Base-by-base conservation (phyloP, 2,797 vertebrate species). In the Periparus ater region DNA sequence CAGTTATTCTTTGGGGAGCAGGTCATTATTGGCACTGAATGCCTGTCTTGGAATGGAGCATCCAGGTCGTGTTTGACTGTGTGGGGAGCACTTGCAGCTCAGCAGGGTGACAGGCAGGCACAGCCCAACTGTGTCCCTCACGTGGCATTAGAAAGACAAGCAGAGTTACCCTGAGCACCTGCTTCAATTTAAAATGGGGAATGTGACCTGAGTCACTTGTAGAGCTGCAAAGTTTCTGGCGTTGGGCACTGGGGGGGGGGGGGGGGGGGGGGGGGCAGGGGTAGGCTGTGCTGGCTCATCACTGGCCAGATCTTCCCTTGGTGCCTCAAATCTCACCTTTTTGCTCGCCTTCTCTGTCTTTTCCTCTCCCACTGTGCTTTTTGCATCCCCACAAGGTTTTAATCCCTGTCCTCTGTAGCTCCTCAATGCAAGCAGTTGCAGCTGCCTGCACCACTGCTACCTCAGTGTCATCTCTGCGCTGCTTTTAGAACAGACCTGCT, bases 71-170 rank as follows among this genome's bases (percentile, higher is more conserved):
- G 15, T 61, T 48, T 85, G 67, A 6, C 15, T 34, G 1, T 10
- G 51, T 34, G 13, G 27, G 38, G 21, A 66, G 12, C 21, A 19
- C 48, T 44, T 73, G n/a, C 19, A 51, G 47, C 68, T 34, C n/a
- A 60, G 32, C 30, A 26, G 4, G 5, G 58, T 18, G n/a, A 42
- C 53, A 83, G 75, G 21, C 55, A 40, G 61, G 32, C 16, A 5
- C 0, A 2, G 44, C 16, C 47, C 2, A 8, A 15, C 17, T 3
- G 6, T n/a, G n/a, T 67, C 42, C 48, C 3, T 36, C 18, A 9
- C 0, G 2, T 45, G 81, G 26, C 21, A 11, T 36, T 27, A 21
- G 72, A 62, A 63, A 45, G 13, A 45, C 1, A 17, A 44, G 25
- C 21, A 66, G 42, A 51, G 79, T 55, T 55, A 25, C 29, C 14